Base-by-base conservation (phyloP, 2,888 invertebrate species). In the Agrochola lychnidis region DNA sequence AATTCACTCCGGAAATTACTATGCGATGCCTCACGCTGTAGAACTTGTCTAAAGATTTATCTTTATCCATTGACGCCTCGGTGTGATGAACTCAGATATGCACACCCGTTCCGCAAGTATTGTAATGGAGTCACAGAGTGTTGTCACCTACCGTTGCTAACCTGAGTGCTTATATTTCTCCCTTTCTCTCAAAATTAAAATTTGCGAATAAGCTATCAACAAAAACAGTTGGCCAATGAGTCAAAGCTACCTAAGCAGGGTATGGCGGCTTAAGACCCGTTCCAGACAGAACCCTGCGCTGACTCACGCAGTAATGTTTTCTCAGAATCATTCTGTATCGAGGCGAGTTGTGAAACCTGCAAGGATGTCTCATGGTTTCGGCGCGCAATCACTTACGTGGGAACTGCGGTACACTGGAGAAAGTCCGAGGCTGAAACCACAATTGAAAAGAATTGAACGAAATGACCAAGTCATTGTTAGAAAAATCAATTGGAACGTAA, bases 261-360 rank as follows among this genome's bases (percentile, higher is more conserved):
- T 76, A 70, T 76, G 79, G 68, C 83, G 71, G 79, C 83, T 75
- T 83, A 91, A 93, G 94, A 94, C 94, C 94, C 92, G 94, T 94
- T 94, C 93, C 92, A 90, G 90, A 89, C 91, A 86, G 86, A 89
- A 89, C 88, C 86, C 89, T 81, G 78, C 86, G 79, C 82, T 94
- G 94, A 95, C 89, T 94, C 94, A 94, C 89, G 70, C 86, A 73
- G 84, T 92, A 94, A 93, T 94, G 93, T 91, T 86, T 95, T 95
- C 95, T 90, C 91, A 89, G 95, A 91, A 92, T 81, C 79, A 86
- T 86, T 90, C 81, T 86, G 88, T 89, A 89, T 92, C 91, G 92
- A 92, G 91, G 90, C 90, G 90, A 81, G 91, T 94, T 95, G 93
- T 91, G 93, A 94, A 94, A 95, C 91, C 88, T 90, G 88, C 88